Base-by-base conservation (phyloP, 2,888 invertebrate species). In the Volucella zonaria region DNA sequence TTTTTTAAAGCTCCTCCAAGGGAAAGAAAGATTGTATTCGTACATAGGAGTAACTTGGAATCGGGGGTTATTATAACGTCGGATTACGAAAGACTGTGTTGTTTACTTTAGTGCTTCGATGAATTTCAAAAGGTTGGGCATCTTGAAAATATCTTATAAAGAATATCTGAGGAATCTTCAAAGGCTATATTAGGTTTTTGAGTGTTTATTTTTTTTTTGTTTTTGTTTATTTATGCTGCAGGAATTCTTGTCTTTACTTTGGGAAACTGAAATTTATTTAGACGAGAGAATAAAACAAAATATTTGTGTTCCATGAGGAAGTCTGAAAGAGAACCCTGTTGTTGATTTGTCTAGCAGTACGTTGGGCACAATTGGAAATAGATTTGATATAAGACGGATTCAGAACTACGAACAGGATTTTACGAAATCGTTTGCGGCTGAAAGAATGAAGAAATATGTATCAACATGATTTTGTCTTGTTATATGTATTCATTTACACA, bases 61-160 rank as follows among this genome's bases (percentile, higher is more conserved):
- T 70, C 78, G 58, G 64, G 56, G 0, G 31, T 31, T 31, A 31
- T 66, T 61, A 64, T n/a, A 61, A 10, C 38, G 66, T 59, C 11
- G 38, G 40, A 15, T 42, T n/a, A 51, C 47, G 14, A 42, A 52
- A 54, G 58, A 59, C 45, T 6, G 40, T 67, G 45, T 56, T 75
- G 68, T 75, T 80, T 80, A 49, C 23, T 75, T 75, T 64, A 64
- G 68, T 51, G 42, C 31, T 49, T 54, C 54, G 42, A 73, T 62
- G 43, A 54, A 74, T 75, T 75, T 56, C n/a, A 38, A 66, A 73
- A 49, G 11, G n/a, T 42, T 9, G 59, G 11, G 23, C 31, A 31
- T 68, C 43, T 56, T 45, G 31, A 9, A 38, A 14, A 56, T 68
- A 56, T 49, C 43, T 64, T 15, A 49, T 8, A 14, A 31, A 45